A percentile compares a stretch with the other conserved stretches of the same genome.
These are phyloP conservation scores for Andricus grossulariae DNA, from an alignment of 1,140 invertebrate species.

Conservation along the genomic window DNA sequence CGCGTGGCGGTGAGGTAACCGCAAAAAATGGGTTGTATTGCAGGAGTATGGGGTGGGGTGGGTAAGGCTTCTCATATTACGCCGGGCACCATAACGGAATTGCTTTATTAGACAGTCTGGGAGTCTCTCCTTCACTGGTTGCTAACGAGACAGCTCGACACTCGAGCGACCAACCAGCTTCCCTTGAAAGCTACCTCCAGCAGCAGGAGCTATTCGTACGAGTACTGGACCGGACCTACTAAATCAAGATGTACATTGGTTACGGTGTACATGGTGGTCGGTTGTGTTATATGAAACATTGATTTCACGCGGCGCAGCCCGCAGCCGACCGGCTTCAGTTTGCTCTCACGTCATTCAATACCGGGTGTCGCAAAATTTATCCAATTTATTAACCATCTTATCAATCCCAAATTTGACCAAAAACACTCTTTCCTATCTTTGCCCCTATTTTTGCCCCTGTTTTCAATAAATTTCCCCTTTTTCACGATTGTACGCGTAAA, in stretches of 20 bases:
- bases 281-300: conserved; percentile 75
- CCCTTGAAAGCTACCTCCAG: conserved; percentile 60
- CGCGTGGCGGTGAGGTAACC: conserved; percentile 11
- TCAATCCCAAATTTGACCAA: too few species aligned
- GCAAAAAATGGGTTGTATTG: conserved; percentile 32
- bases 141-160: conserved; percentile 72
- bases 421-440: too few species aligned
- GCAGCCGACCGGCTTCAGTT: conserved; percentile 49
- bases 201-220: conserved; percentile 41
- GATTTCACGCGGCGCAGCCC: conserved; percentile 72
- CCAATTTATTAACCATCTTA: not conserved
- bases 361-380: conserved; percentile 61
- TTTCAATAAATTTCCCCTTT: too few species aligned
- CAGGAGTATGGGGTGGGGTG: conserved; percentile 48
- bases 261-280: conserved; percentile 71
- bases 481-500: too few species aligned
- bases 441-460: too few species aligned
- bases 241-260: conserved; percentile 77
- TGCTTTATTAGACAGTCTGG: conserved; percentile 71
- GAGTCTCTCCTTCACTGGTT: conserved; percentile 52
- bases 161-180: conserved; percentile 65
- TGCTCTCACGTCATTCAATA: conserved; percentile 63
- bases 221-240: conserved; percentile 70
- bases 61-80: conserved; percentile 73
- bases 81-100: conserved; percentile 71